Percentiles rank a stretch among this genome's conserved stretches.
These are phyloP conservation scores for Bubo blakistoni DNA, from an alignment of 2,113 vertebrate genomes.

Conservation along the genomic window DNA sequence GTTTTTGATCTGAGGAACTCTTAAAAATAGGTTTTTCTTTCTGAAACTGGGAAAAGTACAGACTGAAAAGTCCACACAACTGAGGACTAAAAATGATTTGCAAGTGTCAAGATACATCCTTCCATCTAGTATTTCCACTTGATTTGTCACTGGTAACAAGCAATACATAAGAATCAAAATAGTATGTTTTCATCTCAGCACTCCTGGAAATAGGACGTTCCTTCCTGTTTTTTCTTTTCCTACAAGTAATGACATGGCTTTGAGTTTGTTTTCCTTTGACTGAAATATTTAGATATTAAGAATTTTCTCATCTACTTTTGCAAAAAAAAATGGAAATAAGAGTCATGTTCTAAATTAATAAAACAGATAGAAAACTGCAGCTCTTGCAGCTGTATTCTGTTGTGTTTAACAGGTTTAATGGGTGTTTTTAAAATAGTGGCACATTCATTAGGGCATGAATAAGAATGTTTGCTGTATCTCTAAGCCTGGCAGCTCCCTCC, in stretches of 20 bases:
- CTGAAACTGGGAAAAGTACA: background rate
- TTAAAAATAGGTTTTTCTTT: background rate
- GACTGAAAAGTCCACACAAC: background rate
- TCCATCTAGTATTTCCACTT: background rate
- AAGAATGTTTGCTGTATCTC: background rate
- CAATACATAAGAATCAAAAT: background rate
- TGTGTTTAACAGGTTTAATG: background rate
- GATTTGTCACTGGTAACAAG: background rate
- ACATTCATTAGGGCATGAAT: background rate
- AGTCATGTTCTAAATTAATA: background rate
- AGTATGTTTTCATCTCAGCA: accelerated
- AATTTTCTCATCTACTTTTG: background rate
- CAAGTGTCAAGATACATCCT: background rate
- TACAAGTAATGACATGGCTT: background rate
- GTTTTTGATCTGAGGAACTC: background rate
- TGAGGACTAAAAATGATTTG: background rate
- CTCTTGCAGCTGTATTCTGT: background rate
- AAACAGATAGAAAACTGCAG: background rate
- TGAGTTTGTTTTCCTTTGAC: background rate
- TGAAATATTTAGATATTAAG: background rate
- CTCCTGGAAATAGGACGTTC: background rate
- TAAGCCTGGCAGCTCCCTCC: background rate
- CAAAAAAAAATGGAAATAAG: background rate
- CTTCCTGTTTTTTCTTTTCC: background rate
- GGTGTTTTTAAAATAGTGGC: background rate